These are phyloP conservation scores for Actinostola sp. DNA, from an alignment of 92 coral and sea anemone genomes.

Conservation along the genomic window DNA sequence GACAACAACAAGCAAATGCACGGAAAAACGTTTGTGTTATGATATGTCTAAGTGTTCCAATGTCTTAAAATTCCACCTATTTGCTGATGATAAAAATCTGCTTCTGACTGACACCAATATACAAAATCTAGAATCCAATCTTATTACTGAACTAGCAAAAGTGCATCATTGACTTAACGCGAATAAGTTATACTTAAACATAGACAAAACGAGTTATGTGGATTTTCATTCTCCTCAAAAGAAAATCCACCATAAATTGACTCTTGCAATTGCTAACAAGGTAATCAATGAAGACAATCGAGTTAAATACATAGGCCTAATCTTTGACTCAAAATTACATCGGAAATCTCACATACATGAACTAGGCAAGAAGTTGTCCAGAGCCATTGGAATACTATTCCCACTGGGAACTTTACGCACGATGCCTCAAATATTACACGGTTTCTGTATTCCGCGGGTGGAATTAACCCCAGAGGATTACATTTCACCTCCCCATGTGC, in stretches of 20 bases:
- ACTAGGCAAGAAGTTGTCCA: conserved; percentile 12
- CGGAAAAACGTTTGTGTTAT: too few species aligned
- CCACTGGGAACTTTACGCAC: too few species aligned
- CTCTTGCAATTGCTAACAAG: conserved; percentile 5
- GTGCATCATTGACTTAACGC: conserved; percentile 10
- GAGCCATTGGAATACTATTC: conserved; percentile 23
- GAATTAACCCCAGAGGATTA: too few species aligned
- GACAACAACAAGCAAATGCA: too few species aligned
- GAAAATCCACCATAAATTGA: neutral
- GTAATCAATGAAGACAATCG: conserved; percentile 11
- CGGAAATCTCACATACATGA: conserved; percentile 17
- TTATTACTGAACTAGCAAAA: conserved; percentile 4
- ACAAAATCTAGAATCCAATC: conserved; percentile 5
- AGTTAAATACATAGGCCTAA: conserved; percentile 8
- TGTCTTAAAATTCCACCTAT: conserved; percentile 18
- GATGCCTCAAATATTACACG: too few species aligned
- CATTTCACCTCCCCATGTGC: too few species aligned
- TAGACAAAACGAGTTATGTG: conserved; percentile 2
- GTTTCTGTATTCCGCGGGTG: too few species aligned
- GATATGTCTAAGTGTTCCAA: conserved; percentile 15
- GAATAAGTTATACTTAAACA: conserved; percentile 13
- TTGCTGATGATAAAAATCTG: conserved; percentile 21
- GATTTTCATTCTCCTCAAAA: neutral
- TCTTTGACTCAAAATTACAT: conserved; percentile 7
- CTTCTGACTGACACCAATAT: conserved; percentile 10